Base-by-base conservation (phyloP, 2,797 vertebrate species). In the Ambastaia sidthimunki region DNA sequence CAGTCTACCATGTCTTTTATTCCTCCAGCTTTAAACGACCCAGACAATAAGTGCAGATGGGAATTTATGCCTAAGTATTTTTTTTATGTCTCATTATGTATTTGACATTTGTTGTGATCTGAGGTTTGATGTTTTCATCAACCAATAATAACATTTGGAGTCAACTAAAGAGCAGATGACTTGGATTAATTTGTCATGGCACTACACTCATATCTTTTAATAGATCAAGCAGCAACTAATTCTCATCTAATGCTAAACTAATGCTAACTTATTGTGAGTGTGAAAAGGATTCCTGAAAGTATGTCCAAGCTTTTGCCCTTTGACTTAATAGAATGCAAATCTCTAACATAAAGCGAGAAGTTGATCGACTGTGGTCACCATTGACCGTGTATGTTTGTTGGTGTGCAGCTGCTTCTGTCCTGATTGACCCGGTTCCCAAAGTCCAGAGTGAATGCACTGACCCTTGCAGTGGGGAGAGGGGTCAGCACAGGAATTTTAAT, bases 371-470 rank as follows among this genome's bases (percentile, higher is more conserved):
- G 15, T 15, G 25, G 7, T 47, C 7, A 47, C 13, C 4, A 10
- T 48, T 16, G 66, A 19, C 7, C 21, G 6, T 67, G 18, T 37
- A 13, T 18, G 34, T 19, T 47, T 69, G 47, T 44, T 65, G 63
- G 25, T 41, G 37, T 67, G n/a, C 71, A 75, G 67, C 76, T 80
- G 73, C 37, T 6, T 59, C 9, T 16, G 34, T 52, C 62, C 47
- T 54, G 71, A 52, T 34, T 80, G 82, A 78, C 80, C 82, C 80
- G 67, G 44, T 84, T 84, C 74, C 57, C 80, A 80, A 57, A 63
- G 84, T 76, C 83, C 76, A 60, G 59, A n/a, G 41, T 72, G 65
- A 83, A 81, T 73, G 37, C 67, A 31, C 57, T 80, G 66, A 34
- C 55, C 71, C 34, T 50, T n/a, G 47, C 67, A 47, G 18, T 67